Evolutionary conservation across 2,888 invertebrate species (phyloP), one percentile per base, ranked within the genome.

Genomic region (Drosophila mimica): DNA sequence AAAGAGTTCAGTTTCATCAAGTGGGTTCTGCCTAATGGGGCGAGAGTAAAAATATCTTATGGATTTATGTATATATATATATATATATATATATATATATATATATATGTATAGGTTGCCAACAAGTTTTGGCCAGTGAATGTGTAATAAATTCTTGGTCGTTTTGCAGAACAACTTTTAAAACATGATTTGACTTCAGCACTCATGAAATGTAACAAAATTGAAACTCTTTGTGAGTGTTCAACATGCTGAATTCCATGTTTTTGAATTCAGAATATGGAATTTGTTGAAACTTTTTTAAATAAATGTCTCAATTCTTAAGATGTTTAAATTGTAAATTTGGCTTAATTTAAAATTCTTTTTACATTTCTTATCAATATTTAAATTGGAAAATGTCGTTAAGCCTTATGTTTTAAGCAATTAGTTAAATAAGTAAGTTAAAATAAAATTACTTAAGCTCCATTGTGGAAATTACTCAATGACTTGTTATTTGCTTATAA

Each of bases 1-100:
- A 78, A 78, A 78, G 78, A 68, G 73, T 58, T 79, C 61, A 76
- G 15, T 49, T 51, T 63, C 56, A 62, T 46, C 36, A 46, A 80
- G 59, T 48, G 59, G 48, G 48, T 65, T 56, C 40, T 52, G 48
- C 56, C 56, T 63, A 69, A 74, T 63, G 59, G 53, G 61, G 60
- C 33, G 46, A 66, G 25, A 64, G 57, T 61, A 33, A 58, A 64
- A 61, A 70, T 64, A 70, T 54, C 33, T 64, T 63, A 51, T 63
- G 31, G 17, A 30, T 51, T 40, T 52, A 15, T 66, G 36, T 60
- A 48, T 40, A 20, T 65, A 30, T 57, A 31, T 11, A 46, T 46
- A 25, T 25, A 25, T 25, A 25, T 25, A 3, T 13, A 46, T 46
- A 30, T 60, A 48, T 40, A 20, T 65, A 30, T 57, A 31, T 11